A percentile compares a stretch with the other conserved stretches of the same genome.
Conservation (phyloP, 2,888 invertebrate species). For the Masnerella sp. region DNA sequence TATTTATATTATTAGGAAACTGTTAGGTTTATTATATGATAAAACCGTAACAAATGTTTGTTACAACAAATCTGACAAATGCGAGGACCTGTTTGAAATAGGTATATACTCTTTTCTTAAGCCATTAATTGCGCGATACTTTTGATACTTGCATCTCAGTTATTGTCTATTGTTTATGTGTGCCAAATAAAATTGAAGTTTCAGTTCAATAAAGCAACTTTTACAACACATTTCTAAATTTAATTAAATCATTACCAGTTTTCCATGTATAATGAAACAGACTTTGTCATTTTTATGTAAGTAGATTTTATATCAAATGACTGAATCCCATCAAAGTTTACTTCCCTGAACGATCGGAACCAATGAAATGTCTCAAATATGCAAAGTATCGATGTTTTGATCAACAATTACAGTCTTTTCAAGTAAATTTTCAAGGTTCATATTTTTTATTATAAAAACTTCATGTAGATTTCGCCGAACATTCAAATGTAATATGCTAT, state of each 20-base stretch:
- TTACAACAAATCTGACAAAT: slow-evolving; percentile 57
- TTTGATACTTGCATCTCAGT: slow-evolving; percentile 61
- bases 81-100: slow-evolving; percentile 61
- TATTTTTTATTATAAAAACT: slow-evolving; percentile 20
- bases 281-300: background rate
- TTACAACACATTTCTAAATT: slow-evolving; percentile 38
- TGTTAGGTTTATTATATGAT: slow-evolving; percentile 54
- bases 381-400: slow-evolving; percentile 54
- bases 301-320: too few relatives aligned
- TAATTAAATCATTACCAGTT: too few relatives aligned
- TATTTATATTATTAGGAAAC: slow-evolving; percentile 61
- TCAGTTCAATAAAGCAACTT: slow-evolving; percentile 22
- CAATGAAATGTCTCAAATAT: slow-evolving; percentile 42
- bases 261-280: slow-evolving; percentile 8
- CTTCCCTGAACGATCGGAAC: background rate
- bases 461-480: slow-evolving; percentile 22
- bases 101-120: slow-evolving; percentile 56
- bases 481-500: slow-evolving; percentile 43
- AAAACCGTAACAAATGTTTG: slow-evolving; percentile 54
- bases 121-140: slow-evolving; percentile 56
- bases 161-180: slow-evolving; percentile 59
- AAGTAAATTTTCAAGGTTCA: slow-evolving; percentile 18
- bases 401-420: slow-evolving; percentile 56
- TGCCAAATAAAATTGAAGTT: slow-evolving; percentile 35
- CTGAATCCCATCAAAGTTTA: too few relatives aligned